phyloP scores from a whole-genome alignment of 2,888 invertebrate species.

The Hemithea aestivaria region DNA sequence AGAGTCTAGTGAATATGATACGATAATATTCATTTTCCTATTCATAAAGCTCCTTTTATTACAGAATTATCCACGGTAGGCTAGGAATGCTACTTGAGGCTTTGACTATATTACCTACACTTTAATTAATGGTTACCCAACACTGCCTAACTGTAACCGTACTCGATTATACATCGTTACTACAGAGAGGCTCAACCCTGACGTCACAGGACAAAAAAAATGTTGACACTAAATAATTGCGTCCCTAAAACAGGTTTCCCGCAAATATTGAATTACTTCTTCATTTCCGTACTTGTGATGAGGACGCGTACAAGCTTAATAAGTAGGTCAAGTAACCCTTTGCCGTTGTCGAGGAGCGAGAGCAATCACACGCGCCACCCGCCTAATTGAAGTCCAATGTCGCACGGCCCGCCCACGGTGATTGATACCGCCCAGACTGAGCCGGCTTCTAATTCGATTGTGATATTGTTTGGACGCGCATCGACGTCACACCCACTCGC shows the following conservation, averaged over 20 bases:
- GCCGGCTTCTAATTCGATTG: slow-evolving; percentile 70
- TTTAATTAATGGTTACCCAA: not conserved
- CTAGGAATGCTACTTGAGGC: too few species aligned
- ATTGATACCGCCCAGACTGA: slow-evolving; percentile 70
- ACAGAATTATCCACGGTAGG: slow-evolving; percentile 7
- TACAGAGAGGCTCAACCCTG: too few species aligned
- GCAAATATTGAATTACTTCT: slow-evolving; percentile 48
- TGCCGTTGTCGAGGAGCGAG: slow-evolving; percentile 62
- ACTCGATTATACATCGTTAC: too few species aligned
- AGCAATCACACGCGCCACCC: slow-evolving; percentile 73
- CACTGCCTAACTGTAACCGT: not conserved
- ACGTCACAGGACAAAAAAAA: slow-evolving; percentile 4
- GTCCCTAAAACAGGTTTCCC: slow-evolving; percentile 8
- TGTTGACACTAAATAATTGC: slow-evolving; percentile 8
- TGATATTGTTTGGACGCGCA: slow-evolving; percentile 65
- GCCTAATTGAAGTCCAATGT: slow-evolving; percentile 79
- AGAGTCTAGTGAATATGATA: slow-evolving; percentile 35
- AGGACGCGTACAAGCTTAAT: slow-evolving; percentile 55
- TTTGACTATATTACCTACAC: not conserved
- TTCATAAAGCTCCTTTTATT: slow-evolving; percentile 26
- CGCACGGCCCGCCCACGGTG: slow-evolving; percentile 73
- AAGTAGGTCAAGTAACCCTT: slow-evolving; percentile 77
- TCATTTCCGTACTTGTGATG: slow-evolving; percentile 54
- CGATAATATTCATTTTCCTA: slow-evolving; percentile 31
- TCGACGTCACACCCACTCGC: slow-evolving; percentile 52